Percentiles rank a stretch among this genome's conserved stretches.
Conservation (phyloP, 64 coral and sea anemone genomes). For the Dendronephthya gigantea region DNA sequence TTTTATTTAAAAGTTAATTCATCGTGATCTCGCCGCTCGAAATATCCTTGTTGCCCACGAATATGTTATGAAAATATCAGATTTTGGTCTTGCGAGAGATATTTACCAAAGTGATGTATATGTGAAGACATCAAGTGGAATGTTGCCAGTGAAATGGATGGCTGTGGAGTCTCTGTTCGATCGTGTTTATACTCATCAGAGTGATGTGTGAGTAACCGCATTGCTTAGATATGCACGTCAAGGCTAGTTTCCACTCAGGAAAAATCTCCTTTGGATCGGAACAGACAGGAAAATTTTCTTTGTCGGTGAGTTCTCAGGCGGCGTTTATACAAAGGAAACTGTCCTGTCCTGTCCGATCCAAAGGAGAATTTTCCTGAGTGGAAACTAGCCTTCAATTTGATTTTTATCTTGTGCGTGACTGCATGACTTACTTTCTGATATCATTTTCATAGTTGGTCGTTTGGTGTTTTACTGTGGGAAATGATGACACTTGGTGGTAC, state of each 20-base stretch:
- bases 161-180: conserved; percentile 1
- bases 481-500: not conserved
- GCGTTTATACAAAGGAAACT: too few relatives aligned
- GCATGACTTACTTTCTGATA: not conserved
- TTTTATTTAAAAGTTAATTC: not conserved
- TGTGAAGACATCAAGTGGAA: conserved; percentile 11
- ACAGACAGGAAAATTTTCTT: too few relatives aligned
- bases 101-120: conserved; percentile 2
- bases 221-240: too few relatives aligned
- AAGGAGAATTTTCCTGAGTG: too few relatives aligned
- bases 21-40: conserved; percentile 7
- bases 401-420: not conserved
- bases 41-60: conserved; percentile 10
- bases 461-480: conserved; percentile 6
- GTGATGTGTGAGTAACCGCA: not conserved
- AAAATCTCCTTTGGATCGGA: too few relatives aligned
- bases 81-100: conserved; percentile 14
- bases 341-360: too few relatives aligned
- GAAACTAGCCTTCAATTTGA: not conserved
- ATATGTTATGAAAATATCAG: conserved; percentile 15
- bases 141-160: conserved; percentile 12
- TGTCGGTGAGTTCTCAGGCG: too few relatives aligned
- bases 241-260: too few relatives aligned
- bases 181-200: not conserved
- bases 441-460: not conserved